Evolutionary conservation across 2,888 invertebrate species (phyloP).

Genomic region (Netelia fuscicornis): DNA sequence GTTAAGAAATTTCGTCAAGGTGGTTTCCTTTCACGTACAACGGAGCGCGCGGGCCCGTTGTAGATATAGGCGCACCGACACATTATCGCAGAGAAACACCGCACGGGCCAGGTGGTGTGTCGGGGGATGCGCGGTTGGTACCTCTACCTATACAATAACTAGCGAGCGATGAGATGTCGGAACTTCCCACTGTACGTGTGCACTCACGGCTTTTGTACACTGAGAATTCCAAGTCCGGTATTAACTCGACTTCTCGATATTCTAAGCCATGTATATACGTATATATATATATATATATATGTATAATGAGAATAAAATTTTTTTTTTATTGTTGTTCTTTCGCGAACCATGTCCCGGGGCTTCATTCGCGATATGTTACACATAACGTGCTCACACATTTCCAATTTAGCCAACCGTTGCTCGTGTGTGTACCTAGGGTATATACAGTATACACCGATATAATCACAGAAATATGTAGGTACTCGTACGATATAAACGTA

Average conservation of each 20-base stretch:
- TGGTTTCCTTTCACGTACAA: slow-evolving; percentile 63
- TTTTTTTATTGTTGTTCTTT: background rate
- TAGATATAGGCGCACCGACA: slow-evolving; percentile 33
- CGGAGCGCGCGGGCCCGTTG: background rate
- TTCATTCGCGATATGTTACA: background rate
- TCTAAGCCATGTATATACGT: no score
- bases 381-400: background rate
- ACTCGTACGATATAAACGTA: slow-evolving; percentile 8
- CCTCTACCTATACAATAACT: background rate
- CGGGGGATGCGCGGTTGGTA: background rate
- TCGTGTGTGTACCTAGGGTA: no score
- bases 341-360: background rate
- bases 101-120: slow-evolving; percentile 24
- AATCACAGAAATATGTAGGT: background rate
- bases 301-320: background rate
- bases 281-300: no score
- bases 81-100: background rate
- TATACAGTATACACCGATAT: background rate
- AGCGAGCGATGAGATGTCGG: background rate
- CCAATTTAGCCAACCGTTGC: background rate
- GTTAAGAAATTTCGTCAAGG: slow-evolving; percentile 67
- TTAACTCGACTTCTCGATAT: background rate
- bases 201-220: background rate
- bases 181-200: background rate
- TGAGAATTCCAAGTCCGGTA: background rate